phyloP scores from a whole-genome alignment of 2,113 vertebrate genomes.

The Genyomyrus donnyi region DNA sequence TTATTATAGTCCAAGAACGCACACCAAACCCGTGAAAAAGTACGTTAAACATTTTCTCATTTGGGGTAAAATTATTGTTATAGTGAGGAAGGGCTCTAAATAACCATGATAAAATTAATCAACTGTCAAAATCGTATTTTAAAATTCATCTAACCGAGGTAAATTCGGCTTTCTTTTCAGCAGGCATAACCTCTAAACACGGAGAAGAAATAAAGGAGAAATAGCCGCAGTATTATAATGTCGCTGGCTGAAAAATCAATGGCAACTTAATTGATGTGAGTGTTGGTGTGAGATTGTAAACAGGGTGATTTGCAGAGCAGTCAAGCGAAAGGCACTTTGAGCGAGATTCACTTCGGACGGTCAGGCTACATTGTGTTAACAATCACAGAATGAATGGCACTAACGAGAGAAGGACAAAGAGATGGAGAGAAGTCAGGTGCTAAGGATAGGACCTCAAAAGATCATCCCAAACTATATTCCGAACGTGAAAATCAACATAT shows the following conservation, averaged over 20 bases:
- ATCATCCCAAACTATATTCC: background rate
- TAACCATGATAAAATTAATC: background rate
- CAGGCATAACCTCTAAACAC: conserved; percentile 20
- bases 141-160: background rate
- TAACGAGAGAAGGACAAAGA: conserved; percentile 33
- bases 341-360: conserved; percentile 61
- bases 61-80: background rate
- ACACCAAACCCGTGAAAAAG: background rate
- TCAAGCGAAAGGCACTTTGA: conserved; percentile 66
- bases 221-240: conserved; percentile 62
- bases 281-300: conserved; percentile 76
- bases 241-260: conserved; percentile 65
- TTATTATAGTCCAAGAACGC: background rate
- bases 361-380: conserved; percentile 49
- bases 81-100: background rate
- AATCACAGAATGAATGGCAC: conserved; percentile 48
- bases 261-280: conserved; percentile 77
- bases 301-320: conserved; percentile 78
- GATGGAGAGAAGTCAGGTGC: conserved; percentile 28
- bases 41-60: background rate
- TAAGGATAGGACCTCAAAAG: background rate
- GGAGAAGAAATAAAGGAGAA: conserved; percentile 30
- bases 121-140: background rate
- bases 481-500: background rate
- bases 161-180: background rate